Evolutionary conservation across 2,797 vertebrate genomes (phyloP).

Genomic region (Eremophila alpestris): DNA sequence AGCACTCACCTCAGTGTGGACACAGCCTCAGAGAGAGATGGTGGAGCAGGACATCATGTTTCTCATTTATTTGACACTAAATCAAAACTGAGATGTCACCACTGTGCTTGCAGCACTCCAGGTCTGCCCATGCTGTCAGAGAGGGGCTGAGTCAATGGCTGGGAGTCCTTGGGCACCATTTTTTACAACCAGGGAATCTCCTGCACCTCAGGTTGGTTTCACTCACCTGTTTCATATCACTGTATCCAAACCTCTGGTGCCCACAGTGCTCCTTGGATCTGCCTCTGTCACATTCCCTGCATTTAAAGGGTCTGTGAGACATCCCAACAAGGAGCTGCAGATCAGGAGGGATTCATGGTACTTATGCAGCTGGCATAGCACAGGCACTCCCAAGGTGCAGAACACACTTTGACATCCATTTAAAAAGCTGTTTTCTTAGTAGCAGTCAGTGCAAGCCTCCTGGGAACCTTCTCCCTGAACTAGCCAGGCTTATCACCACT

Average conservation of each 20-base stretch:
- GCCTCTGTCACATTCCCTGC: neutral
- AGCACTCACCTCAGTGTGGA: neutral
- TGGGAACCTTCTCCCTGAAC: neutral
- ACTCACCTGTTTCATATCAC: accelerated
- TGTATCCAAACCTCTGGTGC: neutral
- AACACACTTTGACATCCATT: neutral
- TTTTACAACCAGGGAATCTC: neutral
- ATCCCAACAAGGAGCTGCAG: neutral
- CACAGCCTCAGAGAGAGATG: neutral
- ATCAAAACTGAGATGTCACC: neutral
- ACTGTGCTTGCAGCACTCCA: accelerated
- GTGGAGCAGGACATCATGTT: neutral
- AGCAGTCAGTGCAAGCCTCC: neutral
- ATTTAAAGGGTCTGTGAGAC: neutral
- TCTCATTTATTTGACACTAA: neutral
- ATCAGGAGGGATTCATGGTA: neutral
- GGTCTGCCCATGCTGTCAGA: neutral
- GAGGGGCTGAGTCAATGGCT: neutral
- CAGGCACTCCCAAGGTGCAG: neutral
- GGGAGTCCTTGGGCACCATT: neutral
- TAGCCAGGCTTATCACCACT: neutral
- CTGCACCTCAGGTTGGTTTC: accelerated
- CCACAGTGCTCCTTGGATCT: neutral
- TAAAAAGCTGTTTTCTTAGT: neutral
- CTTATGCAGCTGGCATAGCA: accelerated